These are phyloP conservation scores for Oreortyx pictus DNA, from an alignment of 2,797 vertebrate species.

Conservation along the genomic window DNA sequence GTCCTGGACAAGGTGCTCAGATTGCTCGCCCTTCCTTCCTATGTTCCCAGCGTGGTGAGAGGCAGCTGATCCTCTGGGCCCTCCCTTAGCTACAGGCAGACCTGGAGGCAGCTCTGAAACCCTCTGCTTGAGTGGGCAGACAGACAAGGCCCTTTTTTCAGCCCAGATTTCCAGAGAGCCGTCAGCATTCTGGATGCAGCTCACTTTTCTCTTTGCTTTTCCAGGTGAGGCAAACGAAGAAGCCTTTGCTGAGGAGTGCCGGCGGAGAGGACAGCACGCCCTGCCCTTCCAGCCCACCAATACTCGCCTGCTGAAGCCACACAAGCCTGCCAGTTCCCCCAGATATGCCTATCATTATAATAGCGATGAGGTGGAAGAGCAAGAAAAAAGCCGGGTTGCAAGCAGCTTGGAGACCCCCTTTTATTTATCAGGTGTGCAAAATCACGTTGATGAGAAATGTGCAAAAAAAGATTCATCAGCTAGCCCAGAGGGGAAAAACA, in stretches of 20 bases:
- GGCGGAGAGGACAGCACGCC: conserved; percentile 84
- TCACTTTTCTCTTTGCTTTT: conserved; percentile 61
- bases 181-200: not conserved
- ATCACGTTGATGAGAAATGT: conserved; percentile 10
- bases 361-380: conserved; percentile 85
- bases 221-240: conserved; percentile 85
- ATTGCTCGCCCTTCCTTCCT: not conserved
- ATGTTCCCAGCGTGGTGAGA: not conserved
- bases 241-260: conserved; percentile 85
- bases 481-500: conserved; percentile 2
- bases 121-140: not conserved
- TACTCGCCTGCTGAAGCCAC: conserved; percentile 72
- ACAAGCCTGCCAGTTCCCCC: conserved; percentile 71
- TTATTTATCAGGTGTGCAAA: conserved; percentile 86
- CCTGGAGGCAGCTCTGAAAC: not conserved
- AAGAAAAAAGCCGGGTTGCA: conserved; percentile 76
- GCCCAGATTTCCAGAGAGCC: not conserved
- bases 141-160: not conserved
- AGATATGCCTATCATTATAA: conserved; percentile 78
- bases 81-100: not conserved
- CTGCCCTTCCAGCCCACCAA: conserved; percentile 79
- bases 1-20: not conserved
- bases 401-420: conserved; percentile 73
- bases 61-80: not conserved
- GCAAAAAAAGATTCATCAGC: not conserved